Percentiles rank a stretch among this genome's conserved stretches.
phyloP scores from a whole-genome alignment of 1,140 invertebrate genomes.

The Thaumetopoea pityocampa region DNA sequence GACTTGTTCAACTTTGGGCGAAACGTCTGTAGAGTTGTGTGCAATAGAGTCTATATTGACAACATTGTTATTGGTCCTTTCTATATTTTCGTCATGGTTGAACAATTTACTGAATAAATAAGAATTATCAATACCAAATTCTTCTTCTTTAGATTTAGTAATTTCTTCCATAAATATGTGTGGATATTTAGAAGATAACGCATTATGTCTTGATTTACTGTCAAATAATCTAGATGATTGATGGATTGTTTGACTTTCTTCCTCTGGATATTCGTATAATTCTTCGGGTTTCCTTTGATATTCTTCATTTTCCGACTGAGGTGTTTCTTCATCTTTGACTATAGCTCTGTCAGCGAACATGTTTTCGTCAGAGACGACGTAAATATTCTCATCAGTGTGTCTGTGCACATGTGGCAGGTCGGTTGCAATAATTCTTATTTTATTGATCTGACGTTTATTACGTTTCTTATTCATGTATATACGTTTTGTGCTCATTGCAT shows the following conservation, averaged over 20 bases:
- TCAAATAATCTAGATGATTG: constrained; percentile 28
- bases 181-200: constrained; percentile 57
- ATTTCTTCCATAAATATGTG: constrained; percentile 52
- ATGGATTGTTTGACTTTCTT: constrained; percentile 14
- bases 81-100: neutral
- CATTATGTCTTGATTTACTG: constrained; percentile 27
- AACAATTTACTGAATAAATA: constrained; percentile 5
- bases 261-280: constrained; percentile 24
- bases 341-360: constrained; percentile 36
- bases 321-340: constrained; percentile 29
- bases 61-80: neutral
- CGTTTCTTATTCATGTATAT: constrained; percentile 47
- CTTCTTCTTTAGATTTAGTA: constrained; percentile 33
- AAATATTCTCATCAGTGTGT: constrained; percentile 32
- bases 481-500: constrained; percentile 37
- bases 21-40: too few species aligned
- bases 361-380: constrained; percentile 42
- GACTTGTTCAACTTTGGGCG: constrained; percentile 38
- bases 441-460: constrained; percentile 49
- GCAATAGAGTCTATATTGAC: too few species aligned
- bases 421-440: constrained; percentile 50
- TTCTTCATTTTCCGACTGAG: constrained; percentile 24
- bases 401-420: constrained; percentile 21
- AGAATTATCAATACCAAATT: constrained; percentile 2
- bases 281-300: constrained; percentile 18